Conservation (phyloP, 1,140 invertebrate species). For the Ptiloglossa arizonensis region DNA sequence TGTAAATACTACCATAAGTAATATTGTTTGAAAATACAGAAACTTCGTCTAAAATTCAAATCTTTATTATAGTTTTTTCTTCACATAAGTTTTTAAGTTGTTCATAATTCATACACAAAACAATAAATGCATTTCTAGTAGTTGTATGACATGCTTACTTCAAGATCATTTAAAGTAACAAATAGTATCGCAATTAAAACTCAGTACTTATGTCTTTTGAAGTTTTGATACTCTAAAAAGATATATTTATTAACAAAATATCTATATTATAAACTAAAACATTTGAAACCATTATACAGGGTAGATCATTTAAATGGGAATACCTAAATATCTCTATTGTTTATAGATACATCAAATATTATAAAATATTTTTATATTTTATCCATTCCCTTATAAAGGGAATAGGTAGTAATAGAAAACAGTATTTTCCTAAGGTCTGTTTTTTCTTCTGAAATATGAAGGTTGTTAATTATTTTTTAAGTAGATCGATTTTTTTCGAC, state of each 20-base stretch:
- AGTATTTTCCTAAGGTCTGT: too few relatives aligned
- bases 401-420: too few relatives aligned
- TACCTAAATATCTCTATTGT: neutral
- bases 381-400: too few relatives aligned
- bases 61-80: neutral
- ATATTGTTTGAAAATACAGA: neutral
- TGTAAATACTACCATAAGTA: neutral
- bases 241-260: neutral
- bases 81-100: neutral
- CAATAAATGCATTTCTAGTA: neutral
- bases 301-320: too few relatives aligned
- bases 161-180: neutral
- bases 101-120: neutral
- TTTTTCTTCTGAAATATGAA: too few relatives aligned
- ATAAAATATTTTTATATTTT: too few relatives aligned
- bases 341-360: too few relatives aligned
- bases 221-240: neutral
- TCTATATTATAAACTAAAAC: constrained; percentile 18
- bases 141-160: neutral
- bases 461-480: too few relatives aligned
- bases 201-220: neutral
- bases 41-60: neutral
- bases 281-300: constrained; percentile 3
- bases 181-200: neutral
- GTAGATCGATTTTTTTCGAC: too few relatives aligned